Base-by-base conservation (phyloP, 2,797 vertebrate genomes). In the Sebastes nivosus region DNA sequence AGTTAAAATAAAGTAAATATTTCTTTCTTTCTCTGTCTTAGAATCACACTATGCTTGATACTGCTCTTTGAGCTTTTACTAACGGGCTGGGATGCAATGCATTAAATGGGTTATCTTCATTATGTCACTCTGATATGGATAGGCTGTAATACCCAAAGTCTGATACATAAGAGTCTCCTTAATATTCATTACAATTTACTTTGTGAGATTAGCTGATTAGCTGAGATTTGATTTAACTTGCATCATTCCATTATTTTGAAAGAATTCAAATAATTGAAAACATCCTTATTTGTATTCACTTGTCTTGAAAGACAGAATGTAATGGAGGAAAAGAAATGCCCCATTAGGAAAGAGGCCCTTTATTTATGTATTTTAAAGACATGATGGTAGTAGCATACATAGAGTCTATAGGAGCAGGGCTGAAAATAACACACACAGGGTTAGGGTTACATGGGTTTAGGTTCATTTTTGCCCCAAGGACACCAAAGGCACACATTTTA, bases 111-210 rank as follows among this genome's bases (percentile, higher is more conserved):
- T 60, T 50, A 11, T 78, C 46, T 32, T 64, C 72, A 66, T 81
- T 81, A 81, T 60, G 7, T 66, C 50, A 29, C 7, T 59, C 29
- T 68, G 25, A 54, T 67, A 25, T 69, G 34, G 59, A 75, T 36
- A 27, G 67, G 16, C 29, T 16, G 13, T 70, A 22, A 32, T 20
- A 27, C 8, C 25, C 24, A 30, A n/a, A 68, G 59, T 2, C n/a
- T 20, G 54, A 16, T 27, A 67, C 34, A 68, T n/a, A 42, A 72
- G 3, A 67, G 76, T 38, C 7, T 10, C 54, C 24, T 84, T 66
- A 42, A 60, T 87, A 82, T 72, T 72, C 79, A 78, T 78, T 63
- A 55, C 20, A 69, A 22, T 36, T 59, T 67, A 80, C 74, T 75
- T 67, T 75, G 73, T 67, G 61, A 71, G 66, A 86, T 80, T 74